These are phyloP conservation scores for Stylophora pistillata DNA, from an alignment of 64 coral and sea anemone species.

Conservation along the genomic window DNA sequence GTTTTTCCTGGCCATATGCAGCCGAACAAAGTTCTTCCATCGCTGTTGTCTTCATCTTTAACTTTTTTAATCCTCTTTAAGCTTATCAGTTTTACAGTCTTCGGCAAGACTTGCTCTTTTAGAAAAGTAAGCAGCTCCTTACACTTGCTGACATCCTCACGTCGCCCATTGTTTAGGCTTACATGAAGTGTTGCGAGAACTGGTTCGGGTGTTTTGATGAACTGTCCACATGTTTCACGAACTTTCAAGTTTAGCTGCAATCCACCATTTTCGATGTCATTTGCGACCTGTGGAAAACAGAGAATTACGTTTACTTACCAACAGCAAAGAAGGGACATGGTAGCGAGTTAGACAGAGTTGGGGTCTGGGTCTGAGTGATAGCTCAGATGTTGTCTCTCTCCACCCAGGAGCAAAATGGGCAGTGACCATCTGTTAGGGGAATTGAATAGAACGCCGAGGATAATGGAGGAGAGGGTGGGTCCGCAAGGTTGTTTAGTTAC, in stretches of 20 bases:
- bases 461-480: too few species aligned
- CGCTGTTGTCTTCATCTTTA: conserved; percentile 17
- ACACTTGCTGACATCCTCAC: conserved; percentile 52
- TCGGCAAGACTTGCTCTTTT: conserved; percentile 75
- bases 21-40: conserved; percentile 51
- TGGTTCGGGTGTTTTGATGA: conserved; percentile 17
- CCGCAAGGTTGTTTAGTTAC: too few species aligned
- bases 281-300: neutral
- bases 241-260: conserved; percentile 35
- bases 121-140: conserved; percentile 76
- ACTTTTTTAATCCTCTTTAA: conserved; percentile 50
- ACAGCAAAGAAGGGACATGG: too few species aligned
- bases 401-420: too few species aligned
- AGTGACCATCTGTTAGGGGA: too few species aligned
- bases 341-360: too few species aligned
- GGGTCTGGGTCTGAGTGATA: too few species aligned
- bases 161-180: conserved; percentile 31
- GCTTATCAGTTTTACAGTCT: conserved; percentile 78
- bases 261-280: conserved; percentile 30
- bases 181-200: conserved; percentile 69
- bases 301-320: neutral
- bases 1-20: conserved; percentile 63
- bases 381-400: too few species aligned
- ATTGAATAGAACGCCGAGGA: too few species aligned
- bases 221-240: conserved; percentile 48